Base-by-base conservation (phyloP, 2,113 vertebrate species). In the Morone chrysops region DNA sequence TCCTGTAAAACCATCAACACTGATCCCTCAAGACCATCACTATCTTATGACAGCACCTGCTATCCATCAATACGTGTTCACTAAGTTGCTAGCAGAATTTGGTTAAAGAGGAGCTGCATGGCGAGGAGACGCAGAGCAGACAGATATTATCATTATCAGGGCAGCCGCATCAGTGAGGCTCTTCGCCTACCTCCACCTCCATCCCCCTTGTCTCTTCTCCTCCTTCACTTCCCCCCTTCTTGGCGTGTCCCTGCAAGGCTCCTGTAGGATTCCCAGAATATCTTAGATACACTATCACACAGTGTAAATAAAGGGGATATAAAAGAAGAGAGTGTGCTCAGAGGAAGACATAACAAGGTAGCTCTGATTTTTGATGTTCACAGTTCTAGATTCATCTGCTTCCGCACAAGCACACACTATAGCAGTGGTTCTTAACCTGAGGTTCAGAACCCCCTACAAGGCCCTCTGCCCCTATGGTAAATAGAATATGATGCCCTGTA, bases 211-310 rank as follows among this genome's bases (percentile, higher is more conserved):
- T 59, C 61, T 66, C 65, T 66, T 20, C 48, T 54, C 47, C 12
- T 85, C 70, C 25, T 70, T 22, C 13, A 41, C 17, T 57, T 68
- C 31, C 18, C 48, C 70, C 54, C n/a, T 65, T 67, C 74, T 56
- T 8, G 18, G 62, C 85, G 2, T 88, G 92, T 87, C 61, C 57
- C 75, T 81, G 43, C 89, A 88, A 13, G 72, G 87, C 62, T 86
- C 50, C 38, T 63, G 45, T 6, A 22, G 69, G 65, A 92, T 90
- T 92, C 92, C 85, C 85, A 78, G 74, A 78, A 91, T 92, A 76
- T 85, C 78, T 91, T 51, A 92, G 92, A 92, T 89, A 89, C 59
- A 57, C 80, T 85, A 92, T 92, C 92, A 48, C 25, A 56, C 12
- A 50, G 67, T 4, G 18, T 31, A 56, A 78, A 81, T 38, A 72